A percentile compares a stretch with the other conserved stretches of the same genome.
Evolutionary conservation across 2,888 invertebrate species (phyloP).

Genomic region (Elaeidobius kamerunicus): DNA sequence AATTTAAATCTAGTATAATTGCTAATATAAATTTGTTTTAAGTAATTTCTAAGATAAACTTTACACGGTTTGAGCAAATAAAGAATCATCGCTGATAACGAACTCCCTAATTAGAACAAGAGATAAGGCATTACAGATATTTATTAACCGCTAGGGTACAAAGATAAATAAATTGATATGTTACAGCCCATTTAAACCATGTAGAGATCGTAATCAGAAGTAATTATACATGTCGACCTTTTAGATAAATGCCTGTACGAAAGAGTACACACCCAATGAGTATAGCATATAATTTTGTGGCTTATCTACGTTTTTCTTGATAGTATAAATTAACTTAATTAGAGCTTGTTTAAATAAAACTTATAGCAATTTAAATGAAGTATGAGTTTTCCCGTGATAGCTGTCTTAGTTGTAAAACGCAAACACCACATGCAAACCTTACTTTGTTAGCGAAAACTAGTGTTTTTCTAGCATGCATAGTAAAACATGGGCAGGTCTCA

Average conservation of each 20-base stretch:
- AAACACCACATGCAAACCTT: no score
- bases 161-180: slow-evolving; percentile 23
- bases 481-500: no score
- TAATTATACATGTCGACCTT: slow-evolving; percentile 26
- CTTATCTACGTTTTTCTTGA: slow-evolving; percentile 11
- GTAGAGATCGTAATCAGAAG: slow-evolving; percentile 18
- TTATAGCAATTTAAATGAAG: not conserved
- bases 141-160: slow-evolving; percentile 10
- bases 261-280: slow-evolving; percentile 10
- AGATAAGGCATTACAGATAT: slow-evolving; percentile 3
- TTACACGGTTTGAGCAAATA: no score
- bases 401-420: not conserved
- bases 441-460: no score
- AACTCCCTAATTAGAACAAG: slow-evolving; percentile 8
- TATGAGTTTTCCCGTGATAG: not conserved
- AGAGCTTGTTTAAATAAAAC: slow-evolving; percentile 2
- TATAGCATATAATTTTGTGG: slow-evolving; percentile 11
- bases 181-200: slow-evolving; percentile 13
- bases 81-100: not conserved
- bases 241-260: slow-evolving; percentile 9
- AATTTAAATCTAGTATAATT: no score
- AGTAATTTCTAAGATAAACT: no score
- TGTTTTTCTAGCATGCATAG: no score
- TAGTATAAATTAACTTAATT: slow-evolving; percentile 13
- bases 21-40: no score